Evolutionary conservation across 2,888 invertebrate genomes (phyloP).

Genomic region (Lucinisca nassula): DNA sequence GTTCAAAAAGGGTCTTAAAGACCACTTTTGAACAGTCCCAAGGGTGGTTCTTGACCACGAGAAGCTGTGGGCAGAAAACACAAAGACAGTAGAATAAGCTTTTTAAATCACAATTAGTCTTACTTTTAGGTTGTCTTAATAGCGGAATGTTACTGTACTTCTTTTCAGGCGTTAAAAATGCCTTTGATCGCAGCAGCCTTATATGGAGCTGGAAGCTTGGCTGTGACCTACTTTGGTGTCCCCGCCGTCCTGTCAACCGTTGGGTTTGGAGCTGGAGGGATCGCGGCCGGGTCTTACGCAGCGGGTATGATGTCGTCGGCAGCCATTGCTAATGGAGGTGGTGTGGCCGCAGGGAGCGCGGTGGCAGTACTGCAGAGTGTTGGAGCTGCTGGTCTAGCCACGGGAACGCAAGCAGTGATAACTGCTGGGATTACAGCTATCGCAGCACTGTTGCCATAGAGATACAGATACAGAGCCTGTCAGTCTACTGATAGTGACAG

Average conservation of each 20-base stretch:
- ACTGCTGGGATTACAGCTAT: background rate
- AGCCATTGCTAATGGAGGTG: slow-evolving; percentile 51
- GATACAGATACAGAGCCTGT: no score
- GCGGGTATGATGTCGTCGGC: slow-evolving; percentile 36
- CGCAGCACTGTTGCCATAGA: no score
- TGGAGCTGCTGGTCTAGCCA: background rate
- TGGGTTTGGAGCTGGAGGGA: slow-evolving; percentile 34
- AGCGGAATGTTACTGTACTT: no score
- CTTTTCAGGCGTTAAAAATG: no score
- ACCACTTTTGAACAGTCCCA: no score
- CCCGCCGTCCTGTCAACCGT: background rate
- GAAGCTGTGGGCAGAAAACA: no score
- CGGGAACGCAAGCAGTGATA: background rate
- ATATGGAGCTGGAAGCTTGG: slow-evolving; percentile 15
- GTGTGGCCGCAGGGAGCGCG: slow-evolving; percentile 43
- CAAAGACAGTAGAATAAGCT: no score
- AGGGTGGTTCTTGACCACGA: no score
- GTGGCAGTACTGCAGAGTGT: slow-evolving; percentile 24
- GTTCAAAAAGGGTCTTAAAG: no score
- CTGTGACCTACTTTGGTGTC: background rate
- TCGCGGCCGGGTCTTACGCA: slow-evolving; percentile 26
- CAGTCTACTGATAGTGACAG: no score
- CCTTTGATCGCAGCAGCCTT: slow-evolving; percentile 6
- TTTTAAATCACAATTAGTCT: no score
- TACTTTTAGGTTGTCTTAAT: no score